Conservation (phyloP, 2,888 invertebrate genomes). For the Taenaris catops region DNA sequence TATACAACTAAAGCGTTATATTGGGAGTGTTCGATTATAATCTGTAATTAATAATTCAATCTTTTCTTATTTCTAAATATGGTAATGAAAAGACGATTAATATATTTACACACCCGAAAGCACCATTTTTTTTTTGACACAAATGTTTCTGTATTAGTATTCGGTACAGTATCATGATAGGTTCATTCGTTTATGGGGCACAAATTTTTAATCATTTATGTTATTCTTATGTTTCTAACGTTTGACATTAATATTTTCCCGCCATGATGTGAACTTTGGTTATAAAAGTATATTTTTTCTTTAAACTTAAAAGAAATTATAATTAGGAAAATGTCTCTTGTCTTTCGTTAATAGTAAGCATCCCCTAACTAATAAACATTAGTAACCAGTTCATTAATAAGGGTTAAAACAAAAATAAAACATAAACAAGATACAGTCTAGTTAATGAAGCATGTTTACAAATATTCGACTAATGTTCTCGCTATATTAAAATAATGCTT, state of each 20-base stretch:
- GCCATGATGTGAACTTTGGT: background rate
- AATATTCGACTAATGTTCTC: conserved; percentile 49
- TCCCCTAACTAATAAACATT: conserved; percentile 40
- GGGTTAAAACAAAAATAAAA: conserved; percentile 48
- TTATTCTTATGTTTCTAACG: no score
- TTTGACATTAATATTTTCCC: no score
- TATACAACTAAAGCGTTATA: conserved; percentile 20
- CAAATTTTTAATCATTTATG: no score
- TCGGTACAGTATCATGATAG: conserved; percentile 11
- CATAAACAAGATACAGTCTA: conserved; percentile 39
- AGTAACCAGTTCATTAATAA: conserved; percentile 55
- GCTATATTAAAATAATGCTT: conserved; percentile 41
- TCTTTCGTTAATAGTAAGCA: no score
- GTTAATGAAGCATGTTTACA: conserved; percentile 45
- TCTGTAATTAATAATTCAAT: conserved; percentile 16
- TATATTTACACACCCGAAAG: conserved; percentile 58
- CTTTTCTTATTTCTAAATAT: conserved; percentile 49
- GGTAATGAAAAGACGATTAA: conserved; percentile 48
- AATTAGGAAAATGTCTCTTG: conserved; percentile 38
- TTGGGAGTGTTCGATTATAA: conserved; percentile 19
- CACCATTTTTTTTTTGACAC: conserved; percentile 67
- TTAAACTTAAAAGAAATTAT: conserved; percentile 14
- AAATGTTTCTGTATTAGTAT: conserved; percentile 51
- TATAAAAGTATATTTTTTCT: background rate
- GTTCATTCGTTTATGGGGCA: conserved; percentile 8